Conservation (phyloP, 2,888 invertebrate species). For the Diabrotica balteata region DNA sequence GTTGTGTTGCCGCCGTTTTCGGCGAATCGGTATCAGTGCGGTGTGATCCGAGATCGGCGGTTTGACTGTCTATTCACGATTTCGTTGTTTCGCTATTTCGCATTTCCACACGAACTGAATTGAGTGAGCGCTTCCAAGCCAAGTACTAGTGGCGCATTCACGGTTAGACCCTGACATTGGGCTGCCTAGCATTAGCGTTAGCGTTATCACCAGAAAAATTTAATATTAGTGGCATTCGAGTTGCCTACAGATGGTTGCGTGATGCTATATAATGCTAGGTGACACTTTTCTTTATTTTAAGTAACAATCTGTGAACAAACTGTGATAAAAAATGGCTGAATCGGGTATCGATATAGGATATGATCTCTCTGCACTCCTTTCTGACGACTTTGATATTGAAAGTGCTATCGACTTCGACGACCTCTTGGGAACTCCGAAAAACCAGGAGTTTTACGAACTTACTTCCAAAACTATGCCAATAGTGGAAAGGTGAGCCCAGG, state of each 20-base stretch:
- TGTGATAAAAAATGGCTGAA: constrained; percentile 61
- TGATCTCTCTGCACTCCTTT: constrained; percentile 65
- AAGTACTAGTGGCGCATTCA: constrained; percentile 36
- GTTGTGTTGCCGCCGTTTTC: constrained; percentile 27
- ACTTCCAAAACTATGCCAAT: constrained; percentile 68
- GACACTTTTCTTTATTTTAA: constrained; percentile 7
- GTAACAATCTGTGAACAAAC: constrained; percentile 32
- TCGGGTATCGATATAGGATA: constrained; percentile 73
- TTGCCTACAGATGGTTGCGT: constrained; percentile 34
- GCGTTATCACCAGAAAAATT: constrained; percentile 4
- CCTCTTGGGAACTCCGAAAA: constrained; percentile 62
- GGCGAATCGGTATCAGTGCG: constrained; percentile 21
- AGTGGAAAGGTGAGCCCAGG: constrained; percentile 65
- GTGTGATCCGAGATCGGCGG: constrained; percentile 17
- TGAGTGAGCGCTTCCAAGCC: constrained; percentile 22
- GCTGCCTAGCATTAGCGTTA: constrained; percentile 26
- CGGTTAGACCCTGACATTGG: constrained; percentile 50
- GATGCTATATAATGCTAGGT: constrained; percentile 27
- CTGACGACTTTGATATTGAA: constrained; percentile 63
- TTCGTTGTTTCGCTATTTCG: constrained; percentile 9
- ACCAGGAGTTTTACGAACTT: constrained; percentile 69
- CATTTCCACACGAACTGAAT: constrained; percentile 14
- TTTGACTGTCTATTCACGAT: constrained; percentile 5
- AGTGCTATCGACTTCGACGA: constrained; percentile 63
- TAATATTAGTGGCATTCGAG: constrained; percentile 48